Base-by-base conservation (phyloP, 1,140 invertebrate species). In the Scaptomyza hsui region DNA sequence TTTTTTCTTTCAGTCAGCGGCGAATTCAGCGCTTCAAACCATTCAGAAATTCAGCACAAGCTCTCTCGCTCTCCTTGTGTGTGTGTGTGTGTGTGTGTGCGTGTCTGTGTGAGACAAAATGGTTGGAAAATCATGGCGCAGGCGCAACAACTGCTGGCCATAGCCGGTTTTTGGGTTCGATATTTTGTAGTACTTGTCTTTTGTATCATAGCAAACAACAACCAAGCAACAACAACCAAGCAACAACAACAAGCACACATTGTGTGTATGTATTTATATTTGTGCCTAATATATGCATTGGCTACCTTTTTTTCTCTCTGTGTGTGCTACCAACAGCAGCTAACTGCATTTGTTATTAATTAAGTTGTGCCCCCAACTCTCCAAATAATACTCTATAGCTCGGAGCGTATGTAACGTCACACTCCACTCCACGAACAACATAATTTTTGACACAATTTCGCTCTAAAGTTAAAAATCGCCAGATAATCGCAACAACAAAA, bases 401-500 rank as follows among this genome's bases (percentile, higher is more conserved):
- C 3, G 3, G 3, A 37, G 32, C 32, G 7, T 37, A n/a, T 37
- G 32, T 37, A 37, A n/a, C 32, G 32, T 37, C 32, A 37, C 32
- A 37, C 32, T 37, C 32, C n/a, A 37, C 3, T 4, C 24, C 4
- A n/a, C 32, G 12, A 53, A 86, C 78, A 86, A 88, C 82, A 88
- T 88, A 89, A 88, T 88, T 88, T 88, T 88, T 88, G 82, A 89
- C 78, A 89, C 83, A 82, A 78, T 82, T 82, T 68, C 61, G 74
- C 59, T 42, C 59, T 42, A 64, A 64, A 71, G 75, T 83, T 83
- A 67, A 71, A 69, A 73, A 71, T 83, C 79, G 15, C 18, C 16
- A 85, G 80, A 83, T 83, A 79, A 83, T 83, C 80, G 72, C 70
- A 32, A 35, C 18, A n/a, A n/a, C 7, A 29, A 29, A 29, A 29